These are phyloP conservation scores for Lepidotrigona ventralis DNA, from an alignment of 1,140 invertebrate genomes.

Conservation along the genomic window DNA sequence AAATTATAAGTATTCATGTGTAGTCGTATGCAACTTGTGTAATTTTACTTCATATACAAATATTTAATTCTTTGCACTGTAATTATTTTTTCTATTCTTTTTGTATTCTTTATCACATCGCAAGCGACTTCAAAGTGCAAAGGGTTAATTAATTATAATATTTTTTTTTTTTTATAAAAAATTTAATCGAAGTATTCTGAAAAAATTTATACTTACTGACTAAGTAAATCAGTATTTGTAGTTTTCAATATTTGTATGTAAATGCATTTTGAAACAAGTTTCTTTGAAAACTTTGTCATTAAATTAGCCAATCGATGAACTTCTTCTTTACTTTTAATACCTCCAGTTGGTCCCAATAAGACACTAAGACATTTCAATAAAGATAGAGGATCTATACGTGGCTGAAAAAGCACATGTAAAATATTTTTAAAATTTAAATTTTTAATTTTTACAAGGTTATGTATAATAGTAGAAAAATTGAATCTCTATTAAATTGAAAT, in stretches of 20 bases:
- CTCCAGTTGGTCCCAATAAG: conserved; percentile 89
- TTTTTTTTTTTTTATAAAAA: too few relatives aligned
- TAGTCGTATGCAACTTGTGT: conserved; percentile 58
- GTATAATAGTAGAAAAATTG: neutral
- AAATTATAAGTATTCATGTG: conserved; percentile 50
- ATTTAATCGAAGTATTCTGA: neutral
- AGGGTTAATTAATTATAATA: neutral
- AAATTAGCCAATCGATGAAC: conserved; percentile 92
- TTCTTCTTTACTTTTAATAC: conserved; percentile 92
- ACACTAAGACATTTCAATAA: conserved; percentile 92
- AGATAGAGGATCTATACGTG: conserved; percentile 93
- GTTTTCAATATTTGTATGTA: conserved; percentile 96
- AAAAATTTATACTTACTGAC: conserved; percentile 83
- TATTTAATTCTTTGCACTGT: neutral
- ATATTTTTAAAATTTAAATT: neutral
- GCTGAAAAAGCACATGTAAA: conserved; percentile 82
- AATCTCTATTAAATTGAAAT: conserved; percentile 1
- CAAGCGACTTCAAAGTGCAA: neutral
- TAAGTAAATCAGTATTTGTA: conserved; percentile 91
- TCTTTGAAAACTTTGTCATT: conserved; percentile 97
- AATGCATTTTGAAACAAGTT: conserved; percentile 96
- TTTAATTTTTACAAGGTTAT: conserved; percentile 15
- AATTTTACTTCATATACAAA: neutral
- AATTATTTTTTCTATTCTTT: too few relatives aligned
- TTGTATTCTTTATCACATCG: too few relatives aligned